Conservation (phyloP, 2,888 invertebrate species). For the Trissoscelio sp. region DNA sequence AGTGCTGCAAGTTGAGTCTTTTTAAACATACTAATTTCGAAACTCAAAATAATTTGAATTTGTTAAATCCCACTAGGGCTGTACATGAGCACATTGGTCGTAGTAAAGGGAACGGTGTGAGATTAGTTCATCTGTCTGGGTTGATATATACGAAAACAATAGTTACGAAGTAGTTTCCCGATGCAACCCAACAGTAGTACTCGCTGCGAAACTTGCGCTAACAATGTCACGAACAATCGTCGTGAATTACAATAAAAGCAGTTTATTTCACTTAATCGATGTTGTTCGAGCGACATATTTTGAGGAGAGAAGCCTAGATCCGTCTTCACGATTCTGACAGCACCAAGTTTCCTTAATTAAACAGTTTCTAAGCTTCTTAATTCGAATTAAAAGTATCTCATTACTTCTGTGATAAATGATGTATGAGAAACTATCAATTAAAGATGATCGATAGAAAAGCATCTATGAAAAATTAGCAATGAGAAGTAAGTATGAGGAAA, state of each 20-base stretch:
- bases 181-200: conserved; percentile 41
- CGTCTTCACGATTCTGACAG: conserved; percentile 8
- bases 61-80: conserved; percentile 29
- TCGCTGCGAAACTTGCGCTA: conserved; percentile 53
- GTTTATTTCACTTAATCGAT: conserved; percentile 56
- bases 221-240: conserved; percentile 62
- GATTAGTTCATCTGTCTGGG: conserved; percentile 66
- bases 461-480: too few species aligned
- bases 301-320: neutral
- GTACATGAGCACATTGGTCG: conserved; percentile 25
- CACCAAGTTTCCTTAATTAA: neutral
- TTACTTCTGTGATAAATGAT: too few species aligned
- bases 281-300: conserved; percentile 38
- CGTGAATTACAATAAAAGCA: conserved; percentile 64
- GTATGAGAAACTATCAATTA: too few species aligned
- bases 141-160: conserved; percentile 70
- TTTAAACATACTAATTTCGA: too few species aligned
- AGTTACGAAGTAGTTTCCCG: conserved; percentile 63
- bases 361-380: neutral
- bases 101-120: conserved; percentile 33
- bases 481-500: too few species aligned
- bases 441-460: too few species aligned
- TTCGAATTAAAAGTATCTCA: neutral
- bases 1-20: too few species aligned
- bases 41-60: conserved; percentile 39